Evolutionary conservation across 2,113 vertebrate species (phyloP).

Genomic region (Brachyhypopomus gauderio): DNA sequence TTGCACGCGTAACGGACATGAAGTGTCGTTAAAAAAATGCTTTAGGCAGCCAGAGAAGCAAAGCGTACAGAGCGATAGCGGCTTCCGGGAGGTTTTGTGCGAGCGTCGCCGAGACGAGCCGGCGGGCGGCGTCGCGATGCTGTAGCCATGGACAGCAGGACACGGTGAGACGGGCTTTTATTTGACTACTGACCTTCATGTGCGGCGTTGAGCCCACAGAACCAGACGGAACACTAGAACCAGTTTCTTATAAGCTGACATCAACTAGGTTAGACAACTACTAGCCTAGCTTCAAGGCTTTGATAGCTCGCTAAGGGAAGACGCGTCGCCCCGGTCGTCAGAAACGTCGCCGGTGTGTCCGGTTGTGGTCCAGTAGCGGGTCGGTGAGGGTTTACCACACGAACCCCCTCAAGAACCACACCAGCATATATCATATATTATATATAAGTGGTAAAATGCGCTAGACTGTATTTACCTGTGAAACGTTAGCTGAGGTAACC

Average conservation of each 20-base stretch:
- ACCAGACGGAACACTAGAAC: no score
- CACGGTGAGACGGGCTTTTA: constrained; percentile 79
- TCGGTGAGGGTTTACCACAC: no score
- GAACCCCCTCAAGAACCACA: no score
- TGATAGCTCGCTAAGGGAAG: background rate
- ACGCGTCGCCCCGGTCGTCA: no score
- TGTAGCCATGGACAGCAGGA: constrained; percentile 88
- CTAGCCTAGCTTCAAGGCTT: background rate
- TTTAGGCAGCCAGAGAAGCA: constrained; percentile 47
- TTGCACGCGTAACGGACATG: background rate
- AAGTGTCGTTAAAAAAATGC: background rate
- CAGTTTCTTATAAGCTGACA: background rate
- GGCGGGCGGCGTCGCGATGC: constrained; percentile 80
- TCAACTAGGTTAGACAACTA: background rate
- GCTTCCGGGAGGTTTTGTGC: constrained; percentile 43
- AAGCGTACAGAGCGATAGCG: constrained; percentile 24
- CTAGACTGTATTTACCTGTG: no score
- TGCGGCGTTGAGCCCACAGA: background rate
- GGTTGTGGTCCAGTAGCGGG: no score
- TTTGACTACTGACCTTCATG: background rate
- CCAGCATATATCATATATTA: no score
- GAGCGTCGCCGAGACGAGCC: constrained; percentile 49
- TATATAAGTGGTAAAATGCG: no score
- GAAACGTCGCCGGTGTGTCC: no score
- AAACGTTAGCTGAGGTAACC: no score